Evolutionary conservation across 2,113 vertebrate genomes (phyloP).

Genomic region (Lota lota): DNA sequence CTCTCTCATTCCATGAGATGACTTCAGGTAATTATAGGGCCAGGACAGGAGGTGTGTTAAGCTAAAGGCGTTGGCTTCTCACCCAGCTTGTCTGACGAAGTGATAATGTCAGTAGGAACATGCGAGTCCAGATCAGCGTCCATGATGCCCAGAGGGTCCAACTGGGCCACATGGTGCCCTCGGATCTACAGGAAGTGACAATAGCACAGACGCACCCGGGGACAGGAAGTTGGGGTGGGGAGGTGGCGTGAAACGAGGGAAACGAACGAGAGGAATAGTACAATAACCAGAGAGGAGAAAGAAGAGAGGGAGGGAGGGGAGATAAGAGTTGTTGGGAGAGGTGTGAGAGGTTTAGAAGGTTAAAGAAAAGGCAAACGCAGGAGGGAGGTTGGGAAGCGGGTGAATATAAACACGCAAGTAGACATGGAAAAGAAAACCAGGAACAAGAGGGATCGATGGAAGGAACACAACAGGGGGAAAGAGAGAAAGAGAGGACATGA

Average conservation of each 20-base stretch:
- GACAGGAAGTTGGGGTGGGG: constrained; percentile 18
- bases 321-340: constrained; percentile 13
- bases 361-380: background rate
- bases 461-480: background rate
- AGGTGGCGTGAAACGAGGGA: constrained; percentile 1
- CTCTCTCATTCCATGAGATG: too few relatives aligned
- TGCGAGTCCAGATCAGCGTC: constrained; percentile 98
- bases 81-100: constrained; percentile 99
- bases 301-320: background rate
- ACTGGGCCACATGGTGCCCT: constrained; percentile 98
- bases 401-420: constrained; percentile 15
- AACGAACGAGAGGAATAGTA: background rate
- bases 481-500: background rate
- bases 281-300: background rate
- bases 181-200: constrained; percentile 86
- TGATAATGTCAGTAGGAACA: constrained; percentile 97
- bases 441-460: constrained; percentile 9
- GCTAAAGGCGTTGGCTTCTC: constrained; percentile 40
- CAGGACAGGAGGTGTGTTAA: too few relatives aligned
- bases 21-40: too few relatives aligned
- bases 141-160: constrained; percentile 99
- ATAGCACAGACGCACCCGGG: constrained; percentile 52
- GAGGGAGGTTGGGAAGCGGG: constrained; percentile 45
- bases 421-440: constrained; percentile 8
- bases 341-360: constrained; percentile 15